Evolutionary conservation across 2,113 vertebrate genomes (phyloP).

Genomic region (Turdus rufiventris): DNA sequence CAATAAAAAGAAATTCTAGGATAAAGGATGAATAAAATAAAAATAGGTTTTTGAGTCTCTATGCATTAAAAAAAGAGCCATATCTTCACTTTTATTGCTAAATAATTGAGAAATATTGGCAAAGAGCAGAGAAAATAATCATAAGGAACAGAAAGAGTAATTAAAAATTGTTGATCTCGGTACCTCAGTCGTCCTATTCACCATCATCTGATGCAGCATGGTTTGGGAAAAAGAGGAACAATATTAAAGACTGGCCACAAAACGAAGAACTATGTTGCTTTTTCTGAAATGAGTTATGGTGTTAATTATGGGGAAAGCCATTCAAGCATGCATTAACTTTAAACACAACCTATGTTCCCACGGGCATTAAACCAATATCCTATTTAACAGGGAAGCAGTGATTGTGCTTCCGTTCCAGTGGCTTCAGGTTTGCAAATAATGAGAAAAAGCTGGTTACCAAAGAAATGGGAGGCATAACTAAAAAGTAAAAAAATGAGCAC

Average conservation of each 20-base stretch:
- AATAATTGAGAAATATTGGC: not conserved
- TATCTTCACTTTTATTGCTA: not conserved
- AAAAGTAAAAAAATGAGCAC: not conserved
- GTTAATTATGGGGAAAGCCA: slow-evolving; percentile 36
- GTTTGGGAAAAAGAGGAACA: slow-evolving; percentile 78
- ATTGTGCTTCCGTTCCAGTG: not conserved
- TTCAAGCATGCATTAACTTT: slow-evolving; percentile 46
- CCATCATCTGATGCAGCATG: slow-evolving; percentile 97
- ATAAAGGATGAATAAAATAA: not conserved
- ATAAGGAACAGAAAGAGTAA: slow-evolving; percentile 43
- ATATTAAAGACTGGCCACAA: slow-evolving; percentile 62
- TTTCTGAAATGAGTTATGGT: slow-evolving; percentile 1
- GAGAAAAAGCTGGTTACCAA: not conserved
- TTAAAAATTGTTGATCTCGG: slow-evolving; percentile 63
- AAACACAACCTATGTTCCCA: not conserved
- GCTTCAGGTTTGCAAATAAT: not conserved
- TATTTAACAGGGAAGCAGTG: not conserved
- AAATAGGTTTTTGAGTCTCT: not conserved
- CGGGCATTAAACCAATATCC: not conserved
- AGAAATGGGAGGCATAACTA: not conserved
- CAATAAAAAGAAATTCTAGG: not conserved
- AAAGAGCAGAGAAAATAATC: not conserved
- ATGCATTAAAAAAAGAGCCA: not conserved
- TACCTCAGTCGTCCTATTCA: slow-evolving; percentile 99
- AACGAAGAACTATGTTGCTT: slow-evolving; percentile 13